These are phyloP conservation scores for Takifugu rubripes DNA, from an alignment of 2,797 vertebrate genomes.

Conservation along the genomic window DNA sequence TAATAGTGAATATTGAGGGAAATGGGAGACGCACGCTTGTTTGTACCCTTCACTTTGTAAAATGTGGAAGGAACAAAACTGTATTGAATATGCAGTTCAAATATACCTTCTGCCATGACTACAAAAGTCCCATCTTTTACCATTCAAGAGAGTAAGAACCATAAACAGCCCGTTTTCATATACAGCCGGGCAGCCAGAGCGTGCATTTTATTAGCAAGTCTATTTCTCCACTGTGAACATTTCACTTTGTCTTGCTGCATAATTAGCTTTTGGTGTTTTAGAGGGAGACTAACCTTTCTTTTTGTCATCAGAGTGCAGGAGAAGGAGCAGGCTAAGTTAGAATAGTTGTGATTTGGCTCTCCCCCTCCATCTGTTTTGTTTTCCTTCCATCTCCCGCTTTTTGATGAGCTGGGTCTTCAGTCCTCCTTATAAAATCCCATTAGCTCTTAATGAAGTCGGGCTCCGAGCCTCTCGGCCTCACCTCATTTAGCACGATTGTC, in stretches of 20 bases:
- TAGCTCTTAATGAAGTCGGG: slow-evolving; percentile 99
- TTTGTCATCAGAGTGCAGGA: slow-evolving; percentile 40
- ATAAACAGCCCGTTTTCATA: slow-evolving; percentile 41
- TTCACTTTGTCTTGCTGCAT: slow-evolving; percentile 38
- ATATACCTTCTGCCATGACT: slow-evolving; percentile 22
- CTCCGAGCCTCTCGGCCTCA: slow-evolving; percentile 98
- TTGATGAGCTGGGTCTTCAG: slow-evolving; percentile 83
- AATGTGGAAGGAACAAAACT: slow-evolving; percentile 61
- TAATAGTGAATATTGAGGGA: too few species aligned
- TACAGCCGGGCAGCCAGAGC: slow-evolving; percentile 28
- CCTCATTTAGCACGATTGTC: slow-evolving; percentile 99
- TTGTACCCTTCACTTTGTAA: slow-evolving; percentile 42
- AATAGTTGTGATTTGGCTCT: slow-evolving; percentile 69
- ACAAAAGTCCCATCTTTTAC: slow-evolving; percentile 13
- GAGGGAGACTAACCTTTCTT: slow-evolving; percentile 44
- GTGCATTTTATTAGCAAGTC: slow-evolving; percentile 26
- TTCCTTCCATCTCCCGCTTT: slow-evolving; percentile 80
- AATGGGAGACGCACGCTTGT: slow-evolving; percentile 11
- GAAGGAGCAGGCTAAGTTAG: slow-evolving; percentile 59
- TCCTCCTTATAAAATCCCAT: slow-evolving; percentile 90
- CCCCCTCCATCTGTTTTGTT: slow-evolving; percentile 83
- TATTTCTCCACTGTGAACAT: slow-evolving; percentile 26
- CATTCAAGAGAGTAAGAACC: slow-evolving; percentile 18
- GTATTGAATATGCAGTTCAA: slow-evolving; percentile 43
- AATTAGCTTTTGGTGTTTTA: slow-evolving; percentile 40